Percentiles rank a stretch among this genome's conserved stretches.
phyloP scores from a whole-genome alignment of 2,797 vertebrate species.

The Pelochelys cantorii region DNA sequence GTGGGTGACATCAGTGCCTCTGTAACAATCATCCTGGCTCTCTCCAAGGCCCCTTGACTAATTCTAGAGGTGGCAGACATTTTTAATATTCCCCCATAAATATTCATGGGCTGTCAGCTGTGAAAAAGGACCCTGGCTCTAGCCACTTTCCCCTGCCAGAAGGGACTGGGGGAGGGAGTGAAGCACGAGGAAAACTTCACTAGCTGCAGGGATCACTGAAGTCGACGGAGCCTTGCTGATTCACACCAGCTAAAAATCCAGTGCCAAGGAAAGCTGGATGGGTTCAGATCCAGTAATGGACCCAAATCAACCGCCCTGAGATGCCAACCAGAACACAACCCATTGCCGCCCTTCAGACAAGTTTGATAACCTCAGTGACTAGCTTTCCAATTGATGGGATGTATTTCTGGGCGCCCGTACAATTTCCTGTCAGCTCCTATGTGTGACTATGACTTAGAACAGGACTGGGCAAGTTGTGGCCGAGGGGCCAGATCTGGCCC shows the following conservation, averaged over 20 bases:
- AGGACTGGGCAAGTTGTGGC: too few relatives aligned
- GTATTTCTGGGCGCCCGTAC: neutral
- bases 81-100: slow-evolving; percentile 70
- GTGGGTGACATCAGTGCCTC: neutral
- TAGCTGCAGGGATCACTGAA: neutral
- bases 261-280: neutral
- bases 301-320: neutral
- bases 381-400: neutral
- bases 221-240: neutral
- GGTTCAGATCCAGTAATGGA: neutral
- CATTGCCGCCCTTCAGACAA: neutral
- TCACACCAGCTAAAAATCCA: neutral
- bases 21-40: neutral
- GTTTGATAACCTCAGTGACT: neutral
- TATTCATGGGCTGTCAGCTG: slow-evolving; percentile 66
- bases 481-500: too few relatives aligned
- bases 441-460: neutral
- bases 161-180: neutral
- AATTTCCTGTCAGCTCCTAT: neutral
- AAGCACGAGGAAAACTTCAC: neutral
- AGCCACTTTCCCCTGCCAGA: neutral
- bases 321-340: neutral
- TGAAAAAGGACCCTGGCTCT: slow-evolving; percentile 57
- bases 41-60: slow-evolving; percentile 15
- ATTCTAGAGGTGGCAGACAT: slow-evolving; percentile 63